A percentile compares a stretch with the other conserved stretches of the same genome.
phyloP scores from a whole-genome alignment of 2,113 vertebrate genomes.

The Lepus timidus region DNA sequence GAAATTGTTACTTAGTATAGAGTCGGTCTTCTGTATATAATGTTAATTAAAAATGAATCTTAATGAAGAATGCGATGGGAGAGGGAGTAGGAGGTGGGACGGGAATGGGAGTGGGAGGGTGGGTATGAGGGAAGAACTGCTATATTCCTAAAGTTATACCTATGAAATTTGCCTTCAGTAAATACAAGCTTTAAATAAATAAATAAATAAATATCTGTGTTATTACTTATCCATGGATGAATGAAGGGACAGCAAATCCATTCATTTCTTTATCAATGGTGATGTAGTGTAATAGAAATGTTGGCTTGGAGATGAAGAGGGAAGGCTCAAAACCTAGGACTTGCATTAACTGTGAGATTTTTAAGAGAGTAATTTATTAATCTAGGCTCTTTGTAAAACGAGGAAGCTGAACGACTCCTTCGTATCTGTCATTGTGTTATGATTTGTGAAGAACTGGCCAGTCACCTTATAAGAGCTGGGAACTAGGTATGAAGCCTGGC shows the following conservation, averaged over 20 bases:
- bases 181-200: too few relatives aligned
- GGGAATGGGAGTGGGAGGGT: too few relatives aligned
- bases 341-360: not conserved
- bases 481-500: not conserved
- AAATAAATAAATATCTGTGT: not conserved
- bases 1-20: too few relatives aligned
- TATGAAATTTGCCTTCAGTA: too few relatives aligned
- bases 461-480: not conserved
- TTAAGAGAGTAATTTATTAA: not conserved
- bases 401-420: not conserved
- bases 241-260: not conserved
- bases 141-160: too few relatives aligned
- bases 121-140: too few relatives aligned
- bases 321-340: not conserved
- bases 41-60: too few relatives aligned
- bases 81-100: too few relatives aligned
- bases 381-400: not conserved
- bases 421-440: not conserved
- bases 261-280: not conserved
- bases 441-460: not conserved
- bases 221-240: not conserved
- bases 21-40: too few relatives aligned
- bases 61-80: too few relatives aligned
- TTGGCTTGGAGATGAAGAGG: not conserved
- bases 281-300: not conserved